Percentiles rank a stretch among this genome's conserved stretches.
These are phyloP conservation scores for Planococcus citri DNA, from an alignment of 1,140 invertebrate genomes.

Conservation along the genomic window DNA sequence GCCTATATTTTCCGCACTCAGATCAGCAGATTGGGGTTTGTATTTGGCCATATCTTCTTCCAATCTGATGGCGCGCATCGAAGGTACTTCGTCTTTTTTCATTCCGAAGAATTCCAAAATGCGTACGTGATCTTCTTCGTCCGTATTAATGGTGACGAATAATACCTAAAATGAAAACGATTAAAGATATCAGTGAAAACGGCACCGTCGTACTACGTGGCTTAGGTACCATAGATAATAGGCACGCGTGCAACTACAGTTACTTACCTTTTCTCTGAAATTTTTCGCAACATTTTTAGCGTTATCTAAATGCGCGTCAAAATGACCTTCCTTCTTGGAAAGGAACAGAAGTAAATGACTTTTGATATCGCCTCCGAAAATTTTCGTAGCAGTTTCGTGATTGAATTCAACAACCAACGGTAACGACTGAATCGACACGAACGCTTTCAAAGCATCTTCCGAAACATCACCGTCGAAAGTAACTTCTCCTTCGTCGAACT, in stretches of 20 bases:
- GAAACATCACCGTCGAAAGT: constrained; percentile 55
- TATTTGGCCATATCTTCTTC: constrained; percentile 98
- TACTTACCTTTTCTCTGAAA: constrained; percentile 72
- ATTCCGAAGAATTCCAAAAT: constrained; percentile 99
- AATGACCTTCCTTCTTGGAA: constrained; percentile 74
- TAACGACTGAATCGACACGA: constrained; percentile 72
- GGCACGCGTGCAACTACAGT: background rate
- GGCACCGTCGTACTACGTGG: background rate
- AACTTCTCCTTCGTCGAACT: constrained; percentile 88
- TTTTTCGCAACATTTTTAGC: constrained; percentile 69
- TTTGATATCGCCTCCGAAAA: constrained; percentile 96
- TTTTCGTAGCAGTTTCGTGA: constrained; percentile 91
- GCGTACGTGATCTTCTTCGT: constrained; percentile 88
- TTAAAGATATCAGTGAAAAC: background rate
- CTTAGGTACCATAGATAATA: background rate
- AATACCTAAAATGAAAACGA: constrained; percentile 50
- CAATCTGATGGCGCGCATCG: constrained; percentile 82
- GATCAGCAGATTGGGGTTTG: constrained; percentile 72
- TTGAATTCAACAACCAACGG: constrained; percentile 96
- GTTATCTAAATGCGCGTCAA: constrained; percentile 60
- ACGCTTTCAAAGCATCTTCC: constrained; percentile 61
- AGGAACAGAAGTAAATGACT: constrained; percentile 90
- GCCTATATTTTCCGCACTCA: constrained; percentile 61
- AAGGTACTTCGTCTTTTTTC: constrained; percentile 81
- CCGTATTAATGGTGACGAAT: constrained; percentile 89